Percentiles rank a stretch among this genome's conserved stretches.
Conservation (phyloP, 2,888 invertebrate genomes). For the Ganaspis brasiliensis region DNA sequence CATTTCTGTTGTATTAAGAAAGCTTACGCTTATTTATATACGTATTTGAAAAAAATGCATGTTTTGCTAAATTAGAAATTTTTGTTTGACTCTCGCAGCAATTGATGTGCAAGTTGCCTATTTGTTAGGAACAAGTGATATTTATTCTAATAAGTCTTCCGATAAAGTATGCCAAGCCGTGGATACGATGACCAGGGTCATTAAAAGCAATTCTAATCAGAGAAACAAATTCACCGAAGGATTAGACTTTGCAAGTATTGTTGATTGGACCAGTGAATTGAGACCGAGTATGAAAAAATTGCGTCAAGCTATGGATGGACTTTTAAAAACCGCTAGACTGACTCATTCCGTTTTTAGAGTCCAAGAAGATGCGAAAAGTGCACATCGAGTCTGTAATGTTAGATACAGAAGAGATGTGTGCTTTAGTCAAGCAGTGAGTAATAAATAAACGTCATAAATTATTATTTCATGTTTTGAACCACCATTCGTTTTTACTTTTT, state of each 20-base stretch:
- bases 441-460: no score
- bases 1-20: background rate
- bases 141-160: conserved; percentile 68
- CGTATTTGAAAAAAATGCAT: background rate
- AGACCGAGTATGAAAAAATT: conserved; percentile 91
- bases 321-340: conserved; percentile 88
- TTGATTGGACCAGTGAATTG: conserved; percentile 89
- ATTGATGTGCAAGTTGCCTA: conserved; percentile 40
- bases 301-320: conserved; percentile 89
- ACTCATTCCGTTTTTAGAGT: conserved; percentile 92
- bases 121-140: conserved; percentile 63
- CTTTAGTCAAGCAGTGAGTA: conserved; percentile 93
- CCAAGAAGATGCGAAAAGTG: conserved; percentile 89
- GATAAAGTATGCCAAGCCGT: conserved; percentile 81
- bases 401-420: conserved; percentile 93
- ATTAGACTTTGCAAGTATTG: conserved; percentile 86
- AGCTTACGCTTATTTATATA: background rate
- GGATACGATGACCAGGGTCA: conserved; percentile 82
- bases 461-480: no score
- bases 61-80: conserved; percentile 13
- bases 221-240: conserved; percentile 88
- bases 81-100: conserved; percentile 28
- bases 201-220: conserved; percentile 81
- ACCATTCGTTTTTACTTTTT: no score
- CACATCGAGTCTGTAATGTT: conserved; percentile 87